Conservation (phyloP, 2,113 vertebrate genomes). For the Lasiurus borealis region DNA sequence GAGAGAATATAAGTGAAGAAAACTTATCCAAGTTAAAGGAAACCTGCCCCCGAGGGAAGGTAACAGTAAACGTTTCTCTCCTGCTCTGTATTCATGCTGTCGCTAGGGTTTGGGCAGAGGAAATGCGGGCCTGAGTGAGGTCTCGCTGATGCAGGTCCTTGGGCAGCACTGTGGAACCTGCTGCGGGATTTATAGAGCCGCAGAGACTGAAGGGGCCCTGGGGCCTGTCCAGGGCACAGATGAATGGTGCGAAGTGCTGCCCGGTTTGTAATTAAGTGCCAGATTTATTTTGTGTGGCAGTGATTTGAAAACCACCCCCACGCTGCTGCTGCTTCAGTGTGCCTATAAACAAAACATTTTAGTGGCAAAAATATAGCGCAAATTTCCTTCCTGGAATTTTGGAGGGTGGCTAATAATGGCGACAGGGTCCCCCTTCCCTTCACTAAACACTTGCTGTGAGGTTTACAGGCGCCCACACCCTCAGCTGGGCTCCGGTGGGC, state of each 20-base stretch:
- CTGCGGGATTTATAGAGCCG: not conserved
- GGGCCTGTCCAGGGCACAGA: not conserved
- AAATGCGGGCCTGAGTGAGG: not conserved
- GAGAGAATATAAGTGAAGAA: slow-evolving; percentile 24
- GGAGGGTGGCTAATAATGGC: not conserved
- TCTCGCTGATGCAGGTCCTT: fast-evolving
- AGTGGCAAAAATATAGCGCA: not conserved
- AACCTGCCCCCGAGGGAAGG: not conserved
- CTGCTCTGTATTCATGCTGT: not conserved
- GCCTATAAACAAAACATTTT: not conserved
- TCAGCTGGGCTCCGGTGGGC: not conserved
- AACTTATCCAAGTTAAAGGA: slow-evolving; percentile 16
- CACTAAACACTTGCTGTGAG: not conserved
- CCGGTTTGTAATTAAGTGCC: not conserved
- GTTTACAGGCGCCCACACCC: not conserved
- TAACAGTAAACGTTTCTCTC: not conserved
- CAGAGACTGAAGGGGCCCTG: fast-evolving
- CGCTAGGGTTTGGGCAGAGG: not conserved
- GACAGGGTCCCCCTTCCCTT: not conserved
- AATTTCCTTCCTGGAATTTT: not conserved
- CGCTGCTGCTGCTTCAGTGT: not conserved
- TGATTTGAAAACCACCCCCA: not conserved
- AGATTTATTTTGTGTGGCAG: slow-evolving; percentile 1
- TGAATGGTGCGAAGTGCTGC: not conserved
- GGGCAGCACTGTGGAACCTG: fast-evolving